Evolutionary conservation across 35 echinoderm and acorn worm genomes (phyloP).

Genomic region (Nesometra sesokonis): DNA sequence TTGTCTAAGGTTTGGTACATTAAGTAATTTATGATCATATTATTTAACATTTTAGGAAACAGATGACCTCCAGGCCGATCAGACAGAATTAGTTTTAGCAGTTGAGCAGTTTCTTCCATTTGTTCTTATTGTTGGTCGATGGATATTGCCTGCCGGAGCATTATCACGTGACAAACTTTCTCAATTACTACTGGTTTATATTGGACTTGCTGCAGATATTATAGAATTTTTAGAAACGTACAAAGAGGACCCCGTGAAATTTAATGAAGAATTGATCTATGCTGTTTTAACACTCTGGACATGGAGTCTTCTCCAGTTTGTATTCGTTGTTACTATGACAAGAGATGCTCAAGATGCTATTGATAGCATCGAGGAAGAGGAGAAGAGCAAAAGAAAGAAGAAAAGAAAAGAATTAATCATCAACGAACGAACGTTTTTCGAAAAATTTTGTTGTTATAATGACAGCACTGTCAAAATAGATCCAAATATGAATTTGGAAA

Average conservation of each 20-base stretch:
- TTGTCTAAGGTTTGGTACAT: too few relatives aligned
- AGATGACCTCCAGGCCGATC: background rate
- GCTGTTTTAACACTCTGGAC: slow-evolving; percentile 32
- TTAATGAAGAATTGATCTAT: slow-evolving; percentile 10
- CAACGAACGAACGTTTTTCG: background rate
- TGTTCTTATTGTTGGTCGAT: slow-evolving; percentile 47
- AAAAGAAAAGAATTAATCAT: background rate
- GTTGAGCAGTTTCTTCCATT: slow-evolving; percentile 46
- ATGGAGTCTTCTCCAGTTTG: slow-evolving; percentile 56
- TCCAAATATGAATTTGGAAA: background rate
- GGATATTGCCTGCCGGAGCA: slow-evolving; percentile 53
- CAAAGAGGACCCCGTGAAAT: slow-evolving; percentile 18
- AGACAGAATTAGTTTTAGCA: slow-evolving; percentile 11
- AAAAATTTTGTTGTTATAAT: background rate
- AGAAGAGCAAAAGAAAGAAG: background rate
- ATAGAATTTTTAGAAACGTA: slow-evolving; percentile 54
- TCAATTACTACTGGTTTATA: slow-evolving; percentile 64
- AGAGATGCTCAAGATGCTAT: background rate
- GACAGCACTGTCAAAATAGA: background rate
- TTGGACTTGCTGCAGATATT: slow-evolving; percentile 70
- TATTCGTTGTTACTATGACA: slow-evolving; percentile 45
- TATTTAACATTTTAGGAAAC: background rate
- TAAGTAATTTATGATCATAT: background rate
- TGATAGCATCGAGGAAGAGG: background rate
- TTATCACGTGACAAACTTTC: slow-evolving; percentile 66